Base-by-base conservation (phyloP, 2,888 invertebrate genomes). In the Scaptodrosophila latifasciaeformis region DNA sequence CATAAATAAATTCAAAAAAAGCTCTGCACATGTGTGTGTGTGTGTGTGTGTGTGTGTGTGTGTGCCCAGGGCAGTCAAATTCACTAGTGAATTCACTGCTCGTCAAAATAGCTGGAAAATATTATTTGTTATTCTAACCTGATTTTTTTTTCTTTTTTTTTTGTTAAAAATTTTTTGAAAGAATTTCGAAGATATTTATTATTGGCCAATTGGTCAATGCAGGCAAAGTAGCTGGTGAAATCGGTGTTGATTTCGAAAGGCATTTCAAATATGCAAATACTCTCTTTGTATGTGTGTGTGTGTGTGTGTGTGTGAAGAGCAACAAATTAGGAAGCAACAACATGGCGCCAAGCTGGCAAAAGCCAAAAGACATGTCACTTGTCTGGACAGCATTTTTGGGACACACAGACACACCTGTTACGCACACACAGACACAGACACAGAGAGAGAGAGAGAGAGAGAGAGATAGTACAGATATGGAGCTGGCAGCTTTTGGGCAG, bases 341-440 rank as follows among this genome's bases (percentile, higher is more conserved):
- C 30, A 49, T 13, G 13, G 7, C 30, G 46, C 50, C 69, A 69
- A 69, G 69, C 61, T 69, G 76, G 72, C 69, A 72, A 71, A 76
- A 72, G 77, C 63, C 70, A 69, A 72, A 68, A 24, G 76, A 75
- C 74, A 70, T 64, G 72, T 63, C 67, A 72, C 51, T 63, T 77
- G 56, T 61, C 70, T 74, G 70, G 55, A 44, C 56, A 49, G 37
- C 2, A 37, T 17, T 37, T 37, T n/a, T 2, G n/a, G 10, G 0
- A 5, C 6, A 15, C 34, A 34, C 2, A 27, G 27, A 27, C 27
- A 4, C 27, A 27, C 27, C 9, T 27, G 27, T 27, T 9, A 51
- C 51, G 44, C 55, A 47, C 40, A 13, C 35, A 44, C 54, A 53
- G 35, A 42, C 37, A 17, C 47, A 35, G 27, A 50, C 34, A 27